Conservation (phyloP, 2,113 vertebrate genomes). For the Macquaria ambigua region DNA sequence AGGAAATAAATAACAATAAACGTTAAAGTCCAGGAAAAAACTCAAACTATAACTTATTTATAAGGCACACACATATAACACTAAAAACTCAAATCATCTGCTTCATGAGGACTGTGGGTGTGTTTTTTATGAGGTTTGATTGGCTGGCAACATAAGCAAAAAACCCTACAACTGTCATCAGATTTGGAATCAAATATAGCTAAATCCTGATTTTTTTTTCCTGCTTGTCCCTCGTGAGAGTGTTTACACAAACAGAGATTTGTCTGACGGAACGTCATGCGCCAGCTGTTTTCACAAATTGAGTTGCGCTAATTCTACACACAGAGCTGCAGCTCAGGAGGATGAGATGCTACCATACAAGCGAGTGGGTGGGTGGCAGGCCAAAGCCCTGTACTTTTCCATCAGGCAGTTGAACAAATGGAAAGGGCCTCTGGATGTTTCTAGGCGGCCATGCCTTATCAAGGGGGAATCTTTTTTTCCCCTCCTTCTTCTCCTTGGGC, state of each 20-base stretch:
- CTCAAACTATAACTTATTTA: too few species aligned
- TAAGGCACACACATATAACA: too few species aligned
- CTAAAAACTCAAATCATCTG: not conserved
- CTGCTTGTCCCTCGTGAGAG: constrained; percentile 53
- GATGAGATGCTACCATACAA: constrained; percentile 10
- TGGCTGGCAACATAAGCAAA: not conserved
- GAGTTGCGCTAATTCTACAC: constrained; percentile 70
- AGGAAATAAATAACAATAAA: too few species aligned
- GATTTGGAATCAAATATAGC: not conserved
- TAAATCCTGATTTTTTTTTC: constrained; percentile 1
- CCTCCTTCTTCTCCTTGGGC: constrained; percentile 35
- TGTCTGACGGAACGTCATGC: constrained; percentile 66
- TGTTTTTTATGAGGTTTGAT: not conserved
- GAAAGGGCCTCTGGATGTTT: constrained; percentile 58
- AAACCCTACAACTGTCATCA: not conserved
- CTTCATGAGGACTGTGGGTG: not conserved
- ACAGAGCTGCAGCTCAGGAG: constrained; percentile 39
- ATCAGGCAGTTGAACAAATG: constrained; percentile 62
- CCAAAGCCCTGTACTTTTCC: constrained; percentile 75
- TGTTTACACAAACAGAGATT: constrained; percentile 63
- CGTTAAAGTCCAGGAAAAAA: too few species aligned
- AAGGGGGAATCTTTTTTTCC: constrained; percentile 20
- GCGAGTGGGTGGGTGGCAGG: constrained; percentile 11
- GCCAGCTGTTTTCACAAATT: constrained; percentile 74
- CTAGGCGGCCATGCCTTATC: constrained; percentile 44